Conservation (phyloP, 2,797 vertebrate genomes). For the Podarcis siculus region DNA sequence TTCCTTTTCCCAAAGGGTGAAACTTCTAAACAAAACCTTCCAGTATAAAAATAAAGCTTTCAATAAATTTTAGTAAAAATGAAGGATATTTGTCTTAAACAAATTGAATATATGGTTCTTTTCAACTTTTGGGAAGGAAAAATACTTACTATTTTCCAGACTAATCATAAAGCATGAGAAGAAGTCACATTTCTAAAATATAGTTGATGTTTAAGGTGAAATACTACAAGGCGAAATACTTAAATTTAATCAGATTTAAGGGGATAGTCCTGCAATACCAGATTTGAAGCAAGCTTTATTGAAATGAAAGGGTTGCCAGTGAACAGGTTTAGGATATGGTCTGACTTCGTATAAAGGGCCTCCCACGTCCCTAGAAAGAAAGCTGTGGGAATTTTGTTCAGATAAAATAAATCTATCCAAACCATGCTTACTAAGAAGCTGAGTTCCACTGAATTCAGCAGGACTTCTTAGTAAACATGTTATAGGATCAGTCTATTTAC, state of each 20-base stretch:
- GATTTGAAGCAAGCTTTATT: background rate
- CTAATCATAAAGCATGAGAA: background rate
- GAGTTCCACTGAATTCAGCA: background rate
- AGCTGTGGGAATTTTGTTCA: background rate
- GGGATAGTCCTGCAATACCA: background rate
- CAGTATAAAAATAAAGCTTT: background rate
- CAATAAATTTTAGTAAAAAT: background rate
- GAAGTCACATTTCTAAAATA: background rate
- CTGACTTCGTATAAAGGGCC: background rate
- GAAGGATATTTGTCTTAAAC: background rate
- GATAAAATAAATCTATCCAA: background rate
- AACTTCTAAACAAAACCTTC: background rate
- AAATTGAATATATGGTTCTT: background rate
- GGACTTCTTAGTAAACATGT: background rate
- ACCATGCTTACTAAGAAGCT: background rate
- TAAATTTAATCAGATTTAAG: background rate
- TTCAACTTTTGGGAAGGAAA: background rate
- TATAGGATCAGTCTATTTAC: background rate
- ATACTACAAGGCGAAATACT: background rate
- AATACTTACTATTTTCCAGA: background rate
- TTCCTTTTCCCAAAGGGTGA: background rate
- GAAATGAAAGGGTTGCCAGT: background rate
- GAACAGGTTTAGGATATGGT: background rate
- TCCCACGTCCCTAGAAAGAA: background rate
- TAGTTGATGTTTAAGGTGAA: too few species aligned